Percentiles rank a stretch among this genome's conserved stretches.
Conservation (phyloP, 2,888 invertebrate genomes). For the Hyalella azteca region DNA sequence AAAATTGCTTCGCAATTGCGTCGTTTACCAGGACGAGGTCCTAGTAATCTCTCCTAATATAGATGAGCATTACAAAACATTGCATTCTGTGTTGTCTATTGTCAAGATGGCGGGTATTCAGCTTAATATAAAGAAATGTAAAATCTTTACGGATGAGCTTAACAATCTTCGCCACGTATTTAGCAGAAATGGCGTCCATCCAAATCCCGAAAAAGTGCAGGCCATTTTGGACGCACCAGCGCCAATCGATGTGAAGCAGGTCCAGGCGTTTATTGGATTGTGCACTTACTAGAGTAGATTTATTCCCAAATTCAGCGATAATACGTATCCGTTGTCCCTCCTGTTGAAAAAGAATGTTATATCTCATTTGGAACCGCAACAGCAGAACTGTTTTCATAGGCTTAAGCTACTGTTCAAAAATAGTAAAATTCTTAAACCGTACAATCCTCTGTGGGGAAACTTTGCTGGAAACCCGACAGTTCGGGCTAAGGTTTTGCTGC, state of each 20-base stretch:
- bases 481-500: neutral
- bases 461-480: neutral
- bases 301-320: neutral
- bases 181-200: neutral
- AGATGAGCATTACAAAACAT: neutral
- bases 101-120: neutral
- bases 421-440: neutral
- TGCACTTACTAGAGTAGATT: neutral
- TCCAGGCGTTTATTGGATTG: neutral
- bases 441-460: neutral
- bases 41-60: too few species aligned
- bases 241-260: neutral
- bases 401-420: neutral
- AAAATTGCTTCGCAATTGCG: neutral
- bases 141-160: neutral
- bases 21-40: slow-evolving; percentile 5
- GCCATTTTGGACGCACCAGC: too few species aligned
- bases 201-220: too few species aligned
- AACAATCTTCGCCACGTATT: neutral
- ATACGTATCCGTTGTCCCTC: neutral
- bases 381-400: neutral
- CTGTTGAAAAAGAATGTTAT: neutral
- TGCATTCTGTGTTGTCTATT: neutral
- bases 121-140: neutral
- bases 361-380: neutral